Evolutionary conservation across 2,113 vertebrate genomes (phyloP).

Genomic region (Philantomba maxwellii): DNA sequence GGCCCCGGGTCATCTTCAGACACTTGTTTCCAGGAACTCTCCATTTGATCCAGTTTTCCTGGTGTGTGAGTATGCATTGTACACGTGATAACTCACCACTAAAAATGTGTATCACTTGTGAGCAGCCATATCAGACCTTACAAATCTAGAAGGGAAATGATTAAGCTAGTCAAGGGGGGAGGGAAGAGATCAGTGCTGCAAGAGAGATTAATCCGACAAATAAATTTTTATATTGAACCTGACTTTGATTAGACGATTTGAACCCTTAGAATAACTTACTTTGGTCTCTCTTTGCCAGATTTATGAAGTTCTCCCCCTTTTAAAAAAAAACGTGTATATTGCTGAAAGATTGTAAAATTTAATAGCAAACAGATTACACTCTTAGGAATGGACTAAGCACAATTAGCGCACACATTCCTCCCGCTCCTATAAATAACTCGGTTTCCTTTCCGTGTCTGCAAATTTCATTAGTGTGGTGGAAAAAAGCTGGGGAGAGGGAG

Average conservation of each 20-base stretch:
- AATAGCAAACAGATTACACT: conserved; percentile 87
- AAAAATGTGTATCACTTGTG: neutral
- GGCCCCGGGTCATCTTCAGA: neutral
- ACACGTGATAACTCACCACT: neutral
- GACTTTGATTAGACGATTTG: conserved; percentile 43
- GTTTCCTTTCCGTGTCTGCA: conserved; percentile 90
- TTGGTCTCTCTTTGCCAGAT: conserved; percentile 56
- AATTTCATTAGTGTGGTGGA: conserved; percentile 91
- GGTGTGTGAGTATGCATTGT: neutral
- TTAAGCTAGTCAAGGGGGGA: neutral
- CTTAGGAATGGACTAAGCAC: conserved; percentile 90
- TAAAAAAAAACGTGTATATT: conserved; percentile 65
- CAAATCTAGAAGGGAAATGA: neutral
- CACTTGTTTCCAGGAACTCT: neutral
- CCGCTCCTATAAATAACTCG: conserved; percentile 92
- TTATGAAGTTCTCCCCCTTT: conserved; percentile 69
- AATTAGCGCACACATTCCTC: conserved; percentile 92
- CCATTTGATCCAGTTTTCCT: neutral
- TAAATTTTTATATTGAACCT: conserved; percentile 37
- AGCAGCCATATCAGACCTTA: neutral
- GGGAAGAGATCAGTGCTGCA: neutral
- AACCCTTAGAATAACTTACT: conserved; percentile 41
- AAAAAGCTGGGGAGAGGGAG: conserved; percentile 53
- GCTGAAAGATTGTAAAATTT: conserved; percentile 81
- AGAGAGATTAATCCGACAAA: conserved; percentile 8